phyloP scores from a whole-genome alignment of 2,888 invertebrate species.

The Scrobipalpa atriplicella region DNA sequence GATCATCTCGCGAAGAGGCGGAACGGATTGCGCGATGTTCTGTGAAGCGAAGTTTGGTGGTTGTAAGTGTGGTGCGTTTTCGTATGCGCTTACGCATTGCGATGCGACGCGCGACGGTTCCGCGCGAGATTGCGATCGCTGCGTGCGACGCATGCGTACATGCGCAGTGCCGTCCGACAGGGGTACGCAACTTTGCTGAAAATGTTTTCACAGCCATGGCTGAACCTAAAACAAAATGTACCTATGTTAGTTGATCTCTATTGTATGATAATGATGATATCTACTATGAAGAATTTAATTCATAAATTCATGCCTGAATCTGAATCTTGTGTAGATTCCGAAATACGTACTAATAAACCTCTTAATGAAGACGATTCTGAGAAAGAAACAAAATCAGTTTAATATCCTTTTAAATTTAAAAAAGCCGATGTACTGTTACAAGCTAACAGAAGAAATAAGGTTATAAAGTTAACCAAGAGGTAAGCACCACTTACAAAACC shows the following conservation, averaged over 20 bases:
- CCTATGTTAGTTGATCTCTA: neutral
- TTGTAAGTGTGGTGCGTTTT: neutral
- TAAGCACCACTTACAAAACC: neutral
- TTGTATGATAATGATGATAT: too few species aligned
- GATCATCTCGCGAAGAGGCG: neutral
- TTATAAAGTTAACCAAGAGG: neutral
- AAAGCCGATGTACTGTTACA: too few species aligned
- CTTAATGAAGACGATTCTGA: too few species aligned
- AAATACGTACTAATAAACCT: too few species aligned
- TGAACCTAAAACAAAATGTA: neutral
- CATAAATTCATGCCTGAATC: too few species aligned
- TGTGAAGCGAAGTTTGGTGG: neutral
- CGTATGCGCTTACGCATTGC: conserved; percentile 42
- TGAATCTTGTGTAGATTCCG: too few species aligned
- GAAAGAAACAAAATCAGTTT: too few species aligned
- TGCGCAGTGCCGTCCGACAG: conserved; percentile 33
- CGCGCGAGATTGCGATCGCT: conserved; percentile 64
- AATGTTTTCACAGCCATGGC: neutral
- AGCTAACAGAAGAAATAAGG: too few species aligned
- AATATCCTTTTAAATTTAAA: too few species aligned
- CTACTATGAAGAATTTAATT: too few species aligned
- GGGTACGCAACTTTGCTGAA: neutral
- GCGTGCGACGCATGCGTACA: conserved; percentile 54
- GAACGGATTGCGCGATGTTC: neutral
- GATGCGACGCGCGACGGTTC: conserved; percentile 36